Conservation (phyloP, 1,140 invertebrate genomes). For the Aporrectodea caliginosa region DNA sequence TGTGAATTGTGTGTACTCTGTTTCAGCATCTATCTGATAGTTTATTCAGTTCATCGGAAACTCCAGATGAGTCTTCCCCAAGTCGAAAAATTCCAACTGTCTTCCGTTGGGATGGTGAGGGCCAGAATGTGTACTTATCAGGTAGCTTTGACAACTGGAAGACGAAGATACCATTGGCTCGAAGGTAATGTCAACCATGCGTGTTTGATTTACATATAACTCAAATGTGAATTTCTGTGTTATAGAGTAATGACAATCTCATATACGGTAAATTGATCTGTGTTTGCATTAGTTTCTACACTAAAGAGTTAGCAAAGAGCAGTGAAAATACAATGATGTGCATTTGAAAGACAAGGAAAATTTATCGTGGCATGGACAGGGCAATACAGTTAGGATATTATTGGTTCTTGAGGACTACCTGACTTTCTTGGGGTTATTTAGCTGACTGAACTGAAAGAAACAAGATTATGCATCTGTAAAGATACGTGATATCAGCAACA, state of each 20-base stretch:
- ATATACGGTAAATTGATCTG: not conserved
- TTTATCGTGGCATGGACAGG: too few species aligned
- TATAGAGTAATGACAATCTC: not conserved
- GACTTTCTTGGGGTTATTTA: too few species aligned
- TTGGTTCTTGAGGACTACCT: too few species aligned
- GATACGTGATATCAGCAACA: too few species aligned
- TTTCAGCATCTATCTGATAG: not conserved
- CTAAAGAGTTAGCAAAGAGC: too few species aligned
- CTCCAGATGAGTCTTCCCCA: not conserved
- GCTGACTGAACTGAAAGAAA: too few species aligned
- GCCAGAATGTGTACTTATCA: constrained; percentile 84
- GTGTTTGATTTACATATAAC: not conserved
- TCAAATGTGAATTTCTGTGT: not conserved
- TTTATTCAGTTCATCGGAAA: not conserved
- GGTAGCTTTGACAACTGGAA: constrained; percentile 97
- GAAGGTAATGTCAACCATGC: too few species aligned
- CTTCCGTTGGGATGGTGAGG: constrained; percentile 76
- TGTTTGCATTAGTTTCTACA: not conserved
- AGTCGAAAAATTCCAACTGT: constrained; percentile 76
- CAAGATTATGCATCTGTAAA: too few species aligned
- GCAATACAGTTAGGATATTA: too few species aligned
- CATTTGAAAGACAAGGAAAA: too few species aligned
- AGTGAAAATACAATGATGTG: too few species aligned
- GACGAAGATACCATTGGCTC: constrained; percentile 28
- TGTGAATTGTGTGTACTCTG: too few species aligned